phyloP scores from a whole-genome alignment of 1,140 invertebrate species.

The Araneus ventricosus region DNA sequence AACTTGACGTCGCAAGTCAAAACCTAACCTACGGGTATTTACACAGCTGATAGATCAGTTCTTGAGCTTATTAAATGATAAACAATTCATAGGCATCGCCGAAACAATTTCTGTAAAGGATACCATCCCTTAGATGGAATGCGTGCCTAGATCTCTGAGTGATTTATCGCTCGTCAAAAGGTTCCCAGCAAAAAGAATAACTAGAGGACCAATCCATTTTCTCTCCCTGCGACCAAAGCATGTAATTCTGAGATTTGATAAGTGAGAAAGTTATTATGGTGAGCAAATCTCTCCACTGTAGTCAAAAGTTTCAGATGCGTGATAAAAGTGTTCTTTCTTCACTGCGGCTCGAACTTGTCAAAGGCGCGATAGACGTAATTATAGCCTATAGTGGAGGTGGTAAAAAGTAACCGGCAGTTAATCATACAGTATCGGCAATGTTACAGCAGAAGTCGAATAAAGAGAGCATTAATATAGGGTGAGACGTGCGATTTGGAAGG shows the following conservation, averaged over 20 bases:
- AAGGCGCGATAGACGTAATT: neutral
- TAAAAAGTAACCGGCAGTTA: neutral
- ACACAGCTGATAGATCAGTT: neutral
- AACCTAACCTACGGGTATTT: neutral
- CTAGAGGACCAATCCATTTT: constrained; percentile 3
- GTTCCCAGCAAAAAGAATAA: neutral
- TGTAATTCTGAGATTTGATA: constrained; percentile 9
- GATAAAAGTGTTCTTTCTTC: neutral
- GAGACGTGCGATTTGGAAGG: neutral
- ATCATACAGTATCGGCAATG: neutral
- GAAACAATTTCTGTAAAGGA: neutral
- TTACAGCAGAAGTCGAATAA: neutral
- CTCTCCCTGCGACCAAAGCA: neutral
- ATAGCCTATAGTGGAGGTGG: neutral
- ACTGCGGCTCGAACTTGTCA: neutral
- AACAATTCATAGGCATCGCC: neutral
- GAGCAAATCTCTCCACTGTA: neutral
- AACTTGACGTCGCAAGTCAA: neutral
- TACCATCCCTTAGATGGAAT: neutral
- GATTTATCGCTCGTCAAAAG: constrained; percentile 8
- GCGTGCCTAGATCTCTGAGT: neutral
- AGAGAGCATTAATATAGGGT: neutral
- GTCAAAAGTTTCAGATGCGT: constrained; percentile 1
- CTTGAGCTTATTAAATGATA: neutral
- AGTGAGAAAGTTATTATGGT: constrained; percentile 18